phyloP scores from a whole-genome alignment of 2,888 invertebrate species.

The Elegia similella region DNA sequence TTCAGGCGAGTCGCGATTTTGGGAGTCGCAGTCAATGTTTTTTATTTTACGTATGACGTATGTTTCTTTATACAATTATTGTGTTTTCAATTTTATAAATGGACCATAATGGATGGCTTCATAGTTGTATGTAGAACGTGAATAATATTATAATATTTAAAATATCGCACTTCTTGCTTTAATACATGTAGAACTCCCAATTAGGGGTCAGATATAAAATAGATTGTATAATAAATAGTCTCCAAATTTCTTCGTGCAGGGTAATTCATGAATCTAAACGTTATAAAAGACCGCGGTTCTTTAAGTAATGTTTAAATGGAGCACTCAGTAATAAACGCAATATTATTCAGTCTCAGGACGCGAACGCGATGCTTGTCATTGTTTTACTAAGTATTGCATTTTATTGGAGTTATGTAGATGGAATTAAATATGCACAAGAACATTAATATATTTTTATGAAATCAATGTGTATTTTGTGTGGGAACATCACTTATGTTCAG shows the following conservation, averaged over 20 bases:
- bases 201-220: slow-evolving; percentile 47
- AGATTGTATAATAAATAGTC: slow-evolving; percentile 49
- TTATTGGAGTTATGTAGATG: slow-evolving; percentile 2
- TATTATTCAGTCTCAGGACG: neutral
- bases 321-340: slow-evolving; percentile 51
- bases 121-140: slow-evolving; percentile 6
- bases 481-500: neutral
- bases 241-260: slow-evolving; percentile 77
- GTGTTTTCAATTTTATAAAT: slow-evolving; percentile 5
- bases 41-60: neutral
- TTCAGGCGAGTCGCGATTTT: neutral
- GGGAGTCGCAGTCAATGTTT: neutral
- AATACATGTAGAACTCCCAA: slow-evolving; percentile 19
- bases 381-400: neutral
- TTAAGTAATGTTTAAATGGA: slow-evolving; percentile 39
- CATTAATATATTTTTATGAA: slow-evolving; percentile 8
- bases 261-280: slow-evolving; percentile 50
- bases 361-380: slow-evolving; percentile 2
- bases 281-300: slow-evolving; percentile 41
- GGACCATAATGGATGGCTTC: slow-evolving; percentile 7
- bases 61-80: neutral
- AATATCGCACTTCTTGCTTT: slow-evolving; percentile 14
- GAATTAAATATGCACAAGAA: slow-evolving; percentile 6
- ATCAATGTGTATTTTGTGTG: neutral
- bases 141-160: neutral